These are phyloP conservation scores for Sturnus vulgaris DNA, from an alignment of 2,113 vertebrate genomes.

Conservation along the genomic window DNA sequence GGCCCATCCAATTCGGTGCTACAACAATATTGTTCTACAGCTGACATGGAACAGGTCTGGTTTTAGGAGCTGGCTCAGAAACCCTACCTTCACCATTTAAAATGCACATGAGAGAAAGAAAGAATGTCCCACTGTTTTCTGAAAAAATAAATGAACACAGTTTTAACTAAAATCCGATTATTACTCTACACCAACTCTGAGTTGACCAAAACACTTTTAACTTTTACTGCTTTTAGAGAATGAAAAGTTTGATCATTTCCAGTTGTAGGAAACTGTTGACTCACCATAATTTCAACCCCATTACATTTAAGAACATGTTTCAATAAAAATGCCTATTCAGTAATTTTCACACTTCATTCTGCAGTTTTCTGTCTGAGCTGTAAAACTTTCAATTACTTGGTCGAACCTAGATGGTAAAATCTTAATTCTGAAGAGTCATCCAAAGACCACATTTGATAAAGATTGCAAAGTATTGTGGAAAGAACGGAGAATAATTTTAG, in stretches of 20 bases:
- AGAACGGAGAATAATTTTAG: background rate
- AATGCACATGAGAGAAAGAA: background rate
- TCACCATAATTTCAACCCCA: constrained; percentile 5
- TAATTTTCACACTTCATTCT: constrained; percentile 33
- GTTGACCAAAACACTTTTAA: background rate
- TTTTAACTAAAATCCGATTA: background rate
- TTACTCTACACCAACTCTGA: background rate
- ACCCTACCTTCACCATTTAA: background rate
- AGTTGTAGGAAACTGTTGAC: constrained; percentile 18
- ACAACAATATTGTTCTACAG: background rate
- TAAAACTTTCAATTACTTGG: background rate
- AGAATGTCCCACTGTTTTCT: background rate
- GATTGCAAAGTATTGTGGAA: background rate
- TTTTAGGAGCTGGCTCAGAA: background rate
- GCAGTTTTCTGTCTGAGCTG: background rate
- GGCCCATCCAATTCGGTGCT: background rate
- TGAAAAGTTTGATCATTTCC: background rate
- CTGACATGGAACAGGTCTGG: background rate
- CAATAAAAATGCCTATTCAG: background rate
- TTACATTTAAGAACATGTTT: constrained; percentile 18
- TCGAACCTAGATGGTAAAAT: background rate
- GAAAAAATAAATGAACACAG: background rate
- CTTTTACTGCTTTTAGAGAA: background rate
- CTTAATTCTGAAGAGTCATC: background rate
- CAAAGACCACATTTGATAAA: background rate